Percentiles rank a stretch among this genome's conserved stretches.
Conservation (phyloP, 2,888 invertebrate species). For the Bombylius major region DNA sequence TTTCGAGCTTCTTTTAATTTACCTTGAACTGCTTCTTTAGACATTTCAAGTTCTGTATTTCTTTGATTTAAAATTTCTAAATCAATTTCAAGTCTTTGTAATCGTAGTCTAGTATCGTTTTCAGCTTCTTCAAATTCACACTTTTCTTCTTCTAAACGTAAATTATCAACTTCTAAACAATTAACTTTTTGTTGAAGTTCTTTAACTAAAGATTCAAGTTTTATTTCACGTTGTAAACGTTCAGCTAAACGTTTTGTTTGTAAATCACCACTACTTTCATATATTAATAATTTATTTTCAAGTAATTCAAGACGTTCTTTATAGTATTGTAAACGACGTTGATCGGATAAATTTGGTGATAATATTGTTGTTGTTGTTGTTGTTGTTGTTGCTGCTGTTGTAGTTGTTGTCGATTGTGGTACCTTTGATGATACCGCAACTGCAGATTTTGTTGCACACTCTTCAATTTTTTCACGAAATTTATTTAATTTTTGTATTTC, state of each 20-base stretch:
- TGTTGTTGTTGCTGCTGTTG: constrained; percentile 7
- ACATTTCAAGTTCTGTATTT: constrained; percentile 42
- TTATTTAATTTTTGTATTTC: constrained; percentile 52
- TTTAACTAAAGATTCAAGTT: constrained; percentile 39
- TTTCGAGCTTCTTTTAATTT: constrained; percentile 41
- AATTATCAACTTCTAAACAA: constrained; percentile 49
- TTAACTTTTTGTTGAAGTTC: constrained; percentile 40
- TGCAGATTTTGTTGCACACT: constrained; percentile 33
- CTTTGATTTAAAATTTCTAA: constrained; percentile 42
- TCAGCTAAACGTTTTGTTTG: constrained; percentile 48
- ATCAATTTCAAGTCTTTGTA: constrained; percentile 47
- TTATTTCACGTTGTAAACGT: constrained; percentile 49
- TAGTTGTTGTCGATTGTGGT: constrained; percentile 15
- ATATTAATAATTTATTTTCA: constrained; percentile 51
- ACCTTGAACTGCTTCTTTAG: constrained; percentile 46
- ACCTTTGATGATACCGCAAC: constrained; percentile 3
- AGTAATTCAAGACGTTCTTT: constrained; percentile 50
- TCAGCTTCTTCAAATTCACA: constrained; percentile 64
- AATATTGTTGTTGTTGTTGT: constrained; percentile 5
- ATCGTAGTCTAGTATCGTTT: constrained; percentile 48
- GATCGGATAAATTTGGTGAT: constrained; percentile 32
- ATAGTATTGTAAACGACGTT: constrained; percentile 50
- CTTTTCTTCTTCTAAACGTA: constrained; percentile 54
- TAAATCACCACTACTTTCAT: constrained; percentile 51
- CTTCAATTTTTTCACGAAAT: constrained; percentile 49